Percentiles rank a stretch among this genome's conserved stretches.
Evolutionary conservation across 2,797 vertebrate genomes (phyloP).

Genomic region (Enteromius viviparus): DNA sequence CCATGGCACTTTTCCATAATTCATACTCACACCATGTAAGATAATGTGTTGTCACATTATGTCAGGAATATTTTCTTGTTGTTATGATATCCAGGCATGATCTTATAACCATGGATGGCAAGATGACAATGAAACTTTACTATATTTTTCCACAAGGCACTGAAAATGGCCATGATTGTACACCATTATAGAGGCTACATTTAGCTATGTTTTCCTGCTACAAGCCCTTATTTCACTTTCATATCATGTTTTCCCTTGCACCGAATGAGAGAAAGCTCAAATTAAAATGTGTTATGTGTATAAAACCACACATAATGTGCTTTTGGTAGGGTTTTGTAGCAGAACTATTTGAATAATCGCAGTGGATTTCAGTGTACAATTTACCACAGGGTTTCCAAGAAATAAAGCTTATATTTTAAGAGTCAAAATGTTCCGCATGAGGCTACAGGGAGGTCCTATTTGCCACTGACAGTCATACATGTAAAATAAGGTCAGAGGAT

Average conservation of each 20-base stretch:
- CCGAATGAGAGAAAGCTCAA: constrained; percentile 1
- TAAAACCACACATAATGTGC: not conserved
- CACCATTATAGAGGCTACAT: constrained; percentile 5
- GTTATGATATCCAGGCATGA: not conserved
- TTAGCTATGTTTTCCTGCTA: not conserved
- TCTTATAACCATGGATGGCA: not conserved
- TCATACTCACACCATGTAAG: not conserved
- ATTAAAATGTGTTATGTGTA: not conserved
- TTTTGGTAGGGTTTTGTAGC: not conserved
- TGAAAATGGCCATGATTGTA: constrained; percentile 31
- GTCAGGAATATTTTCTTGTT: constrained; percentile 14
- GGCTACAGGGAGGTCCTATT: constrained; percentile 58
- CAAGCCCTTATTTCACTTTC: constrained; percentile 39
- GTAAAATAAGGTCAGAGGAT: constrained; percentile 46
- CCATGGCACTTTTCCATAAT: not conserved
- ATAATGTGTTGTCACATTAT: not conserved
- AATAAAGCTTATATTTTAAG: not conserved
- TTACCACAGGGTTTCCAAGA: constrained; percentile 31
- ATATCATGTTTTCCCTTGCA: not conserved
- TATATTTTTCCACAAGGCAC: not conserved
- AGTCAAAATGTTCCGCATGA: constrained; percentile 7
- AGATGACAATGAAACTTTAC: not conserved
- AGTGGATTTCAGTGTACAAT: not conserved
- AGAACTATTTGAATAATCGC: constrained; percentile 30
- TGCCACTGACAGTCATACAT: constrained; percentile 47